A percentile compares a stretch with the other conserved stretches of the same genome.
These are phyloP conservation scores for Nasonia longicornis DNA, from an alignment of 1,140 invertebrate genomes.

Conservation along the genomic window DNA sequence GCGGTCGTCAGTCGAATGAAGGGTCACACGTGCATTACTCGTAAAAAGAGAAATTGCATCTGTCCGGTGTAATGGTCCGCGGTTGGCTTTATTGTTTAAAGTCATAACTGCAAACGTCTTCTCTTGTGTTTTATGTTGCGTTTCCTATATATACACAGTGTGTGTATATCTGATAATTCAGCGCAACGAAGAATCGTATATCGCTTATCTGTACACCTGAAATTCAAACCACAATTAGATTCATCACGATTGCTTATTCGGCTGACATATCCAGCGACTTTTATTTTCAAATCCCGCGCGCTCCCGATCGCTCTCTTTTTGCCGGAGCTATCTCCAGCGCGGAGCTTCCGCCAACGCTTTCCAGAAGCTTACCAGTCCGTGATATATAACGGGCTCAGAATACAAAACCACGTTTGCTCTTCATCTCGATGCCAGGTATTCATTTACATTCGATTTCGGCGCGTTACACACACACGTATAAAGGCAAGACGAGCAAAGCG, in stretches of 20 bases:
- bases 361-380: conserved; percentile 16
- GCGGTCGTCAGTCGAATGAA: neutral
- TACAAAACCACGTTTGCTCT: conserved; percentile 28
- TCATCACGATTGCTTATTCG: conserved; percentile 18
- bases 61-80: neutral
- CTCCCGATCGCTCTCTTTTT: neutral
- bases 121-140: neutral
- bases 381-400: conserved; percentile 26
- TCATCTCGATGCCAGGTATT: conserved; percentile 19
- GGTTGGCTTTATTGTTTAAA: neutral
- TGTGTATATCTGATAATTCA: no score
- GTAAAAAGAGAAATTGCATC: neutral
- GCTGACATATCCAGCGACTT: neutral
- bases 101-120: no score
- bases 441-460: conserved; percentile 42
- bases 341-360: neutral
- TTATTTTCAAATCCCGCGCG: conserved; percentile 1
- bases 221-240: conserved; percentile 5
- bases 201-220: no score
- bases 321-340: neutral
- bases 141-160: no score
- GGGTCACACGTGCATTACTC: neutral
- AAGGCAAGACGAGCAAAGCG: neutral
- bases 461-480: neutral
- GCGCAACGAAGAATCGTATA: no score